Evolutionary conservation across 1,140 invertebrate genomes (phyloP).

Genomic region (Lycorma delicatula): DNA sequence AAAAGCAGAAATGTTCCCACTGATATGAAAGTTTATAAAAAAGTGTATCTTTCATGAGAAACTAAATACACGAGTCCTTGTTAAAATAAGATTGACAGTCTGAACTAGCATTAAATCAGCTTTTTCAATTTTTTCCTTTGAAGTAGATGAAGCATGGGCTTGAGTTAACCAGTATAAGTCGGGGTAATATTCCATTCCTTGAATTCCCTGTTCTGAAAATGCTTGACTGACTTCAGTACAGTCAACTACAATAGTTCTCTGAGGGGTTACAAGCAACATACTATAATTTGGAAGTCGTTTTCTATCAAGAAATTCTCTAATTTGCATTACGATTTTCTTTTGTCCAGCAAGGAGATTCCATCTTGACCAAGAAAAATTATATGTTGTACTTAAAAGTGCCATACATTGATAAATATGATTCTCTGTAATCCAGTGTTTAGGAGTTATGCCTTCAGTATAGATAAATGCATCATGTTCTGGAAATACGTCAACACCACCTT

Average conservation of each 20-base stretch:
- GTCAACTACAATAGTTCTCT: constrained; percentile 49
- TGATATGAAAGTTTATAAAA: too few species aligned
- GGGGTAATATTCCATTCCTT: constrained; percentile 52
- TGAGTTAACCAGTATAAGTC: constrained; percentile 53
- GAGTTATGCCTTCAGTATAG: constrained; percentile 64
- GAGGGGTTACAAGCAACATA: constrained; percentile 52
- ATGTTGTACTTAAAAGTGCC: constrained; percentile 61
- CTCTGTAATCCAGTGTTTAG: constrained; percentile 67
- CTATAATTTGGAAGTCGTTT: constrained; percentile 42
- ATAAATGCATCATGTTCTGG: constrained; percentile 74
- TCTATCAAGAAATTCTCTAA: constrained; percentile 55
- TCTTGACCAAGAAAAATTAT: constrained; percentile 80
- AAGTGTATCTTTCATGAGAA: constrained; percentile 26
- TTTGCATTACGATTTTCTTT: constrained; percentile 60
- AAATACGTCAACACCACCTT: constrained; percentile 80
- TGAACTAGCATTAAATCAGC: constrained; percentile 16
- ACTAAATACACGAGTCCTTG: constrained; percentile 21
- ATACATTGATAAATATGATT: constrained; percentile 75
- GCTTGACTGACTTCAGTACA: constrained; percentile 61
- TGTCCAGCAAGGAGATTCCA: constrained; percentile 66
- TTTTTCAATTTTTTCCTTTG: constrained; percentile 17
- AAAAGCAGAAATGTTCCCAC: too few species aligned
- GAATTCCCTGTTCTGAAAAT: constrained; percentile 47
- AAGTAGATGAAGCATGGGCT: constrained; percentile 19
- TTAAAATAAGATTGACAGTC: constrained; percentile 21